Evolutionary conservation across 2,797 vertebrate genomes (phyloP).

Genomic region (Adrianichthys oophorus): DNA sequence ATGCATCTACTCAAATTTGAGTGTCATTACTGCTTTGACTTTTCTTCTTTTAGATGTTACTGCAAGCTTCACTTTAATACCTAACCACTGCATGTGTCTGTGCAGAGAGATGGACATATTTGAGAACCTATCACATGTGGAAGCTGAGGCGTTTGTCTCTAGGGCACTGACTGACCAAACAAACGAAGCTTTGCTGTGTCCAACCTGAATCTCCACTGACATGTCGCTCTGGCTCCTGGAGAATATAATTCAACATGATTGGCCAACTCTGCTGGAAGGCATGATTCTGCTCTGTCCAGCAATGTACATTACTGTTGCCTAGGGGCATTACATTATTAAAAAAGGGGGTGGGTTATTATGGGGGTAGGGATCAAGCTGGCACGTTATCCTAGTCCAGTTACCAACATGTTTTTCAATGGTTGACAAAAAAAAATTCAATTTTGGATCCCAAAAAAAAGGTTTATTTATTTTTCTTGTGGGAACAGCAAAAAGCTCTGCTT

Average conservation of each 20-base stretch:
- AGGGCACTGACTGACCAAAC: constrained; percentile 72
- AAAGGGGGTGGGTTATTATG: background rate
- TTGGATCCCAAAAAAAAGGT: background rate
- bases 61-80: constrained; percentile 13
- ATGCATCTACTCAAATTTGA: constrained; percentile 20
- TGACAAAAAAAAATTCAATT: constrained; percentile 22
- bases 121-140: constrained; percentile 53
- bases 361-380: constrained; percentile 10
- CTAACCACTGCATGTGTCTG: constrained; percentile 57
- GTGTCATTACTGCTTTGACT: constrained; percentile 12
- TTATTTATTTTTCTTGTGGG: too few species aligned
- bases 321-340: constrained; percentile 46
- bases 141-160: constrained; percentile 63
- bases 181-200: constrained; percentile 64
- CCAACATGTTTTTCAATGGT: constrained; percentile 48
- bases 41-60: constrained; percentile 31
- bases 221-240: constrained; percentile 58
- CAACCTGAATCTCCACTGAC: constrained; percentile 67
- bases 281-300: constrained; percentile 78
- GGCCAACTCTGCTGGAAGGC: constrained; percentile 79
- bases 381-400: constrained; percentile 73
- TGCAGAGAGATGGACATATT: constrained; percentile 51
- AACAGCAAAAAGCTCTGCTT: background rate
- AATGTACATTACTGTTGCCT: constrained; percentile 72
- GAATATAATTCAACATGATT: constrained; percentile 82